Evolutionary conservation across 37 sponge, comb jelly and placozoan species (phyloP).

Genomic region (Halisarca cf. caerulea): DNA sequence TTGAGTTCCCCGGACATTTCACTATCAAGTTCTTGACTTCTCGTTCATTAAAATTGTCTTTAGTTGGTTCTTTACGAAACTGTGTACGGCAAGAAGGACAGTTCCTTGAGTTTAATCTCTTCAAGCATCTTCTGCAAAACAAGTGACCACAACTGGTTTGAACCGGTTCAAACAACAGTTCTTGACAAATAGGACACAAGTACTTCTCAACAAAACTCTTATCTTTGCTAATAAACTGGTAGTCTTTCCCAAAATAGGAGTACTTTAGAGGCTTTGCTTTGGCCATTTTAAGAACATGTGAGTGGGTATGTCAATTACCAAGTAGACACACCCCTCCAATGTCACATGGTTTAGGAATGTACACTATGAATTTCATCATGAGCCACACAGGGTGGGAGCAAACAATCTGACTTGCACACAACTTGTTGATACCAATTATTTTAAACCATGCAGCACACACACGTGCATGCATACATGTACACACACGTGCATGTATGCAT

Average conservation of each 20-base stretch:
- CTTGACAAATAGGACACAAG: not conserved
- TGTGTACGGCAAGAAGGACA: not conserved
- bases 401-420: too few relatives aligned
- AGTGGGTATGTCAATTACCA: too few relatives aligned
- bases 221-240: not conserved
- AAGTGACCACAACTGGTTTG: conserved; percentile 18
- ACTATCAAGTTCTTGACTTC: not conserved
- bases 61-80: too few relatives aligned
- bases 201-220: not conserved
- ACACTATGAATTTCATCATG: too few relatives aligned
- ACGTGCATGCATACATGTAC: not conserved
- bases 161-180: not conserved
- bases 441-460: not conserved
- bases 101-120: too few relatives aligned
- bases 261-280: too few relatives aligned
- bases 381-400: too few relatives aligned
- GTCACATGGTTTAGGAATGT: too few relatives aligned
- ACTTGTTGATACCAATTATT: too few relatives aligned
- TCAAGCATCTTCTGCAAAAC: not conserved
- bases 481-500: conserved; percentile 6
- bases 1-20: not conserved
- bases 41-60: not conserved
- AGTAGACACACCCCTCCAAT: too few relatives aligned
- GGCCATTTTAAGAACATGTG: too few relatives aligned
- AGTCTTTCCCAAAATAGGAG: too few relatives aligned